Evolutionary conservation across 1,140 invertebrate genomes (phyloP).

Genomic region (Lamellibrachia luymesi): DNA sequence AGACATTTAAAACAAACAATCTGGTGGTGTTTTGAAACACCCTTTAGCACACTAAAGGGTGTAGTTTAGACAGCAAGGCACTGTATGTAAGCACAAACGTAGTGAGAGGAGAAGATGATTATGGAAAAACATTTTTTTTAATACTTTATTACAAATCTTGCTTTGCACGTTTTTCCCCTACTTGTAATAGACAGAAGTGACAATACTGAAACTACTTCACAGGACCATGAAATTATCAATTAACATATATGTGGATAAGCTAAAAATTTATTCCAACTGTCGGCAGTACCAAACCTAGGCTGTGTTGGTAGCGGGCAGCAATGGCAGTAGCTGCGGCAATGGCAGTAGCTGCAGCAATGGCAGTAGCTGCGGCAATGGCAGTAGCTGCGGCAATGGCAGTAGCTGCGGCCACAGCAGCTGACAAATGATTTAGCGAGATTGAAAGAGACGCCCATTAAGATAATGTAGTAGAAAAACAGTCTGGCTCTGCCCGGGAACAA

Average conservation of each 20-base stretch:
- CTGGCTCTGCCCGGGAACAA: neutral
- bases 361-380: too few relatives aligned
- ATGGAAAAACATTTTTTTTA: too few relatives aligned
- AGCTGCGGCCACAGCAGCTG: neutral
- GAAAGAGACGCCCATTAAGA: neutral
- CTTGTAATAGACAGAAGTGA: too few relatives aligned
- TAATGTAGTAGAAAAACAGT: neutral
- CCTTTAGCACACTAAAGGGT: too few relatives aligned
- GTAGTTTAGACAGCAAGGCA: too few relatives aligned
- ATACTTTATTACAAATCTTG: too few relatives aligned
- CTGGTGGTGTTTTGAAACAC: too few relatives aligned
- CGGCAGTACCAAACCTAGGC: neutral
- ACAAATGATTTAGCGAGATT: conserved; percentile 1
- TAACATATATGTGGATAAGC: neutral
- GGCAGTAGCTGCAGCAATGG: too few relatives aligned
- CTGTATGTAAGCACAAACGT: too few relatives aligned
- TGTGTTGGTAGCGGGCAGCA: neutral
- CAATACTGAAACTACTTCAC: neutral
- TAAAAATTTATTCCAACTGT: neutral
- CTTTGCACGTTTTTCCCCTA: too few relatives aligned
- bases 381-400: neutral
- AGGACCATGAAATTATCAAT: neutral
- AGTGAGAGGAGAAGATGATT: too few relatives aligned
- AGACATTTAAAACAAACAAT: too few relatives aligned
- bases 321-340: neutral